Evolutionary conservation across 2,797 vertebrate species (phyloP), one percentile per base, ranked within the genome.

Genomic region (Brachymystax lenok): DNA sequence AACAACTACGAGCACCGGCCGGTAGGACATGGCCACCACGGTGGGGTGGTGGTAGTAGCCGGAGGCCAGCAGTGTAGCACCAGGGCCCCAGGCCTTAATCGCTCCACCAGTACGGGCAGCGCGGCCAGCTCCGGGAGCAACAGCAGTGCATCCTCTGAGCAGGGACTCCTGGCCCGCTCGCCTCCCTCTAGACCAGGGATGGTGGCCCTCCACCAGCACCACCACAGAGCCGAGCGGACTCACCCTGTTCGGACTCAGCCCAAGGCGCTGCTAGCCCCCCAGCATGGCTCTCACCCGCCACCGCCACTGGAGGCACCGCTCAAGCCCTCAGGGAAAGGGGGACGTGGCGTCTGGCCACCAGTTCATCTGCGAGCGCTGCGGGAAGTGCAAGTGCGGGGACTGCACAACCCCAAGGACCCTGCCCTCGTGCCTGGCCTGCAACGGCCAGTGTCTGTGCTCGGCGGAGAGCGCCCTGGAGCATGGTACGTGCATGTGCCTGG

Each of bases 401-500:
- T 99, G 98, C 92, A 98, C 96, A 1, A 95, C 96, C 0, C 97
- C 97, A 0, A 84, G 96, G 87, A 93, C 95, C 74, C 95, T 99
- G 82, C 97, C 98, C 0, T 96, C 97, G 0, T 96, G 96, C 81
- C 83, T 98, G 94, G 96, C 96, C 19, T 99, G 98, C 78, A 94
- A 96, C 80, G 94, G 95, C 66, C 97, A 98, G 87, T 99, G 96
- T 91, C 91, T 99, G 30, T 99, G 97, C 93, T 99, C 98, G 0
- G 96, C 96, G 0, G 97, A 99, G 92, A 97, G 94, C 87, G 95
- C 96, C 79, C 94, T 99, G 92, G 98, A 99, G 84, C 96, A 98
- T 0, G 91, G 97, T 84, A 99, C 97, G 5, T 99, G 97, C 90
- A 99, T 99, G 97, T 99, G 98, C 85, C 87, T 98, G 84, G 97